These are phyloP conservation scores for Lineus longissimus DNA, from an alignment of 1,140 invertebrate species.

Conservation along the genomic window DNA sequence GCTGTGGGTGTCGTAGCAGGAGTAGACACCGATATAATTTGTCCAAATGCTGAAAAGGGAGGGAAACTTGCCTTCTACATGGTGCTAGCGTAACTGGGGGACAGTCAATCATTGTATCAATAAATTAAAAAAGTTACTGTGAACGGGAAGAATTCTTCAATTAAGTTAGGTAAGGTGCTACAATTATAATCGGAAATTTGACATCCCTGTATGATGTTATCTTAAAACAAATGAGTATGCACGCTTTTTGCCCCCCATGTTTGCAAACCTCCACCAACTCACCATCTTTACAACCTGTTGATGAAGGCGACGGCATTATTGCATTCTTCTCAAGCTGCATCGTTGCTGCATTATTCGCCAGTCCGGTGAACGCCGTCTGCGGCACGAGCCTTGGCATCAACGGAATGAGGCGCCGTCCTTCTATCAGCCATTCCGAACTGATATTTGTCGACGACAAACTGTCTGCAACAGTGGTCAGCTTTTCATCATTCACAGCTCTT, in stretches of 20 bases:
- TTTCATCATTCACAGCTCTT: slow-evolving; percentile 85
- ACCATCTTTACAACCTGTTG: slow-evolving; percentile 44
- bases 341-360: slow-evolving; percentile 70
- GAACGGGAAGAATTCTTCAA: too few species aligned
- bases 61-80: too few species aligned
- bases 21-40: slow-evolving; percentile 11
- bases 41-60: not conserved
- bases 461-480: slow-evolving; percentile 79
- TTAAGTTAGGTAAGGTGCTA: too few species aligned
- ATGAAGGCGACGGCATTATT: slow-evolving; percentile 36
- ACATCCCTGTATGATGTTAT: too few species aligned
- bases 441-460: slow-evolving; percentile 78
- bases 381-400: slow-evolving; percentile 75
- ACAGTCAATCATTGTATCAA: too few species aligned
- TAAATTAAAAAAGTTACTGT: too few species aligned
- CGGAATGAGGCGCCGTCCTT: slow-evolving; percentile 76
- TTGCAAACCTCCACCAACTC: slow-evolving; percentile 4
- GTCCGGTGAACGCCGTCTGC: slow-evolving; percentile 75
- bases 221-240: too few species aligned
- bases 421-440: slow-evolving; percentile 77
- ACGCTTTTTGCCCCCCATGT: too few species aligned
- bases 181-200: too few species aligned
- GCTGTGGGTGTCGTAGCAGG: slow-evolving; percentile 14
- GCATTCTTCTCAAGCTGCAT: slow-evolving; percentile 47
- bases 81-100: too few species aligned